Evolutionary conservation across 2,888 invertebrate species (phyloP).

Genomic region (Hedya salicella): DNA sequence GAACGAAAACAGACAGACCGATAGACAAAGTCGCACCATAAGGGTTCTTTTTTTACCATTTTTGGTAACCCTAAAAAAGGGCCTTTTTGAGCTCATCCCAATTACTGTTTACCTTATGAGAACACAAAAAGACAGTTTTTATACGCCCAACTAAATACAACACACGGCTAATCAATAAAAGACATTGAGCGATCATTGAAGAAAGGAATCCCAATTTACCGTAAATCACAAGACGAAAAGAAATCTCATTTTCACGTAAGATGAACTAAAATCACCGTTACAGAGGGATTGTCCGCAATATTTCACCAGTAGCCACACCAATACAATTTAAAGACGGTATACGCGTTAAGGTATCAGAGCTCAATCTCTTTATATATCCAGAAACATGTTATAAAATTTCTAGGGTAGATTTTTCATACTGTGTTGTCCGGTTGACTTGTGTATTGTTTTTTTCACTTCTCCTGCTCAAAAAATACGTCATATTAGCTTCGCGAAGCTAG

Average conservation of each 20-base stretch:
- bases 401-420: no score
- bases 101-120: no score
- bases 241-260: conserved; percentile 34
- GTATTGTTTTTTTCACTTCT: no score
- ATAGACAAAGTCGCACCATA: no score
- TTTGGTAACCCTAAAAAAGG: no score
- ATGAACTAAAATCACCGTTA: conserved; percentile 25
- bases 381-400: neutral
- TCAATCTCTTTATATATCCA: neutral
- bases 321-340: conserved; percentile 1
- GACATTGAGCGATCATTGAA: conserved; percentile 20
- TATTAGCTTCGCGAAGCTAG: no score
- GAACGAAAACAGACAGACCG: no score
- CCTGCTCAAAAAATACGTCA: no score
- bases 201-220: conserved; percentile 33
- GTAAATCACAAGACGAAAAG: conserved; percentile 33
- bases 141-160: neutral
- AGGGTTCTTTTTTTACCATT: no score
- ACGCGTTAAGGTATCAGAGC: neutral
- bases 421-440: no score
- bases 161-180: conserved; percentile 18
- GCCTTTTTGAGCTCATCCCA: no score
- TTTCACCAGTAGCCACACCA: conserved; percentile 18
- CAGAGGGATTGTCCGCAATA: conserved; percentile 24
- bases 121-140: neutral